Evolutionary conservation across 2,113 vertebrate genomes (phyloP).

Genomic region (Sturnus vulgaris): DNA sequence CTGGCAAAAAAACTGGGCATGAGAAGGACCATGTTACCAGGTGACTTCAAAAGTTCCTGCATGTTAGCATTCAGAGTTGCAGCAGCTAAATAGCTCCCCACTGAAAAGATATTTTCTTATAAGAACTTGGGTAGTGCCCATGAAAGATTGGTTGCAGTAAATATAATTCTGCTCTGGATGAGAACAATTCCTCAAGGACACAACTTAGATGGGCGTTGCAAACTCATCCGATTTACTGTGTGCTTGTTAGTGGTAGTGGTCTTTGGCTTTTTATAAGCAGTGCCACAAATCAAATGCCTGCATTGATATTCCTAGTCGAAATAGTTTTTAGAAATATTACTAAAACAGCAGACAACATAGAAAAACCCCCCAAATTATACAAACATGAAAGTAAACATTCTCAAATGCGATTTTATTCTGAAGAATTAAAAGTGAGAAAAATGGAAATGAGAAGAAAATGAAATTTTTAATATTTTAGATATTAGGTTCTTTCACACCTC

Average conservation of each 20-base stretch:
- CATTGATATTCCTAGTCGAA: not conserved
- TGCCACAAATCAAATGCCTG: not conserved
- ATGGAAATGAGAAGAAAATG: not conserved
- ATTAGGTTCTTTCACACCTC: not conserved
- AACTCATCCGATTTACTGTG: not conserved
- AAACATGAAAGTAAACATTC: fast-evolving
- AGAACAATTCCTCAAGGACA: not conserved
- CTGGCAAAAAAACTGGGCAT: not conserved
- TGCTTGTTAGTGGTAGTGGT: not conserved
- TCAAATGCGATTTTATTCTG: not conserved
- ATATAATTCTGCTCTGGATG: not conserved
- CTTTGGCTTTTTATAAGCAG: not conserved
- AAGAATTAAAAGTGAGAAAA: not conserved
- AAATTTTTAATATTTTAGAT: not conserved
- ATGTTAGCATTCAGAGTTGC: not conserved
- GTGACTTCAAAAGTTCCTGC: not conserved
- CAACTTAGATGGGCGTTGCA: not conserved
- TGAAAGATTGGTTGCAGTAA: not conserved
- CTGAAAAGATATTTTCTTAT: not conserved
- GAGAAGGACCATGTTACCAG: not conserved
- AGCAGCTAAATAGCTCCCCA: not conserved
- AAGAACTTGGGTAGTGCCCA: not conserved
- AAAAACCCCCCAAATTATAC: not conserved
- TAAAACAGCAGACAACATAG: not conserved
- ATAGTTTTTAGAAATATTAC: not conserved